A percentile compares a stretch with the other conserved stretches of the same genome.
These are phyloP conservation scores for Perithous albicinctus DNA, from an alignment of 2,888 invertebrate species.

Conservation along the genomic window DNA sequence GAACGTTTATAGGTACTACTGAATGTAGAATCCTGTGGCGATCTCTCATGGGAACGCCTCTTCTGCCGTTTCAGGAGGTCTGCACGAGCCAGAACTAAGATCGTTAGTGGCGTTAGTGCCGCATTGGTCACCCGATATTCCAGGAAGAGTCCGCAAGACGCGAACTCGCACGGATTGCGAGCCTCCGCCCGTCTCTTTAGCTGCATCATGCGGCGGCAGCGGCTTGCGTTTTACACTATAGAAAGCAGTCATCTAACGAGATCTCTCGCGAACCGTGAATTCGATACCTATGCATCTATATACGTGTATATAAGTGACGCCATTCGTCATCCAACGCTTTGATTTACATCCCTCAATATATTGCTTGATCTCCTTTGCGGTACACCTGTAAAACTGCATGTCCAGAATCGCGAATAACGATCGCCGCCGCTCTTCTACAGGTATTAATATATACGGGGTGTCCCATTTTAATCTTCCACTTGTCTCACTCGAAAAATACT, in stretches of 20 bases:
- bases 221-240: slow-evolving; percentile 56
- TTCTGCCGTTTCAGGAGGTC: slow-evolving; percentile 64
- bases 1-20: slow-evolving; percentile 29
- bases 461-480: too few species aligned
- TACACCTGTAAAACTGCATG: slow-evolving; percentile 30
- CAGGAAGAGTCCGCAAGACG: slow-evolving; percentile 60
- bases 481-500: too few species aligned
- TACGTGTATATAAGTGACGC: slow-evolving; percentile 5
- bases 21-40: slow-evolving; percentile 13
- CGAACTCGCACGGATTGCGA: slow-evolving; percentile 66
- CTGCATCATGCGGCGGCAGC: slow-evolving; percentile 37
- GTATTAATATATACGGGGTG: too few species aligned
- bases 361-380: slow-evolving; percentile 32
- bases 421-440: neutral
- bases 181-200: slow-evolving; percentile 60
- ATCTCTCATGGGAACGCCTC: slow-evolving; percentile 70
- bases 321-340: slow-evolving; percentile 47
- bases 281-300: slow-evolving; percentile 58
- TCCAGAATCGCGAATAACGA: slow-evolving; percentile 34
- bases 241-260: slow-evolving; percentile 66
- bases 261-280: slow-evolving; percentile 68
- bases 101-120: slow-evolving; percentile 56
- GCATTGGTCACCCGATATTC: slow-evolving; percentile 63
- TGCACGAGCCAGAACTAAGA: slow-evolving; percentile 35
- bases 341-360: slow-evolving; percentile 47